Conservation (phyloP, 2,113 vertebrate genomes). For the Spizaetus ornatus region DNA sequence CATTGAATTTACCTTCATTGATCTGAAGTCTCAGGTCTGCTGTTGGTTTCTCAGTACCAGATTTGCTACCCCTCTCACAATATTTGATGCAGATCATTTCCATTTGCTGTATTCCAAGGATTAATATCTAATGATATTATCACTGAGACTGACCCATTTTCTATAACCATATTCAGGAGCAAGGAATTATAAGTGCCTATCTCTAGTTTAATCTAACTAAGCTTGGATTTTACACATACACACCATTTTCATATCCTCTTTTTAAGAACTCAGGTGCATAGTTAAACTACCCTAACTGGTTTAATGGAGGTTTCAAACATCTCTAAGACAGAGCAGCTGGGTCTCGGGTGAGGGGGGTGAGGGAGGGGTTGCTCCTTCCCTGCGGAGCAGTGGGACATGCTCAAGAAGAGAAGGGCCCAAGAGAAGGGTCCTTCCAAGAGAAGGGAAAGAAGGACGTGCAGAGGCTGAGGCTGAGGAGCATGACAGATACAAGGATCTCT, state of each 20-base stretch:
- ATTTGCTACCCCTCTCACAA: neutral
- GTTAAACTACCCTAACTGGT: neutral
- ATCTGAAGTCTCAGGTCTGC: neutral
- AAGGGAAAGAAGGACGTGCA: neutral
- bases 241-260: neutral
- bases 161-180: neutral
- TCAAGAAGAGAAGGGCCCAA: neutral
- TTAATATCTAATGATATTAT: neutral
- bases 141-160: neutral
- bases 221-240: neutral
- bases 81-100: neutral
- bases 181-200: neutral
- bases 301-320: neutral
- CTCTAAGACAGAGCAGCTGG: neutral
- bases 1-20: neutral
- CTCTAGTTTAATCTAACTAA: neutral
- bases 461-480: neutral
- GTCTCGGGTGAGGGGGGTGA: neutral
- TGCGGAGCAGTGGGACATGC: neutral
- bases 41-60: neutral
- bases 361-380: neutral
- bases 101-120: neutral
- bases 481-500: neutral
- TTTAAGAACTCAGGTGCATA: neutral
- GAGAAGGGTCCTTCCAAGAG: neutral